These are phyloP conservation scores for Drosophila simulans DNA, from an alignment of 1,140 invertebrate species.

Conservation along the genomic window DNA sequence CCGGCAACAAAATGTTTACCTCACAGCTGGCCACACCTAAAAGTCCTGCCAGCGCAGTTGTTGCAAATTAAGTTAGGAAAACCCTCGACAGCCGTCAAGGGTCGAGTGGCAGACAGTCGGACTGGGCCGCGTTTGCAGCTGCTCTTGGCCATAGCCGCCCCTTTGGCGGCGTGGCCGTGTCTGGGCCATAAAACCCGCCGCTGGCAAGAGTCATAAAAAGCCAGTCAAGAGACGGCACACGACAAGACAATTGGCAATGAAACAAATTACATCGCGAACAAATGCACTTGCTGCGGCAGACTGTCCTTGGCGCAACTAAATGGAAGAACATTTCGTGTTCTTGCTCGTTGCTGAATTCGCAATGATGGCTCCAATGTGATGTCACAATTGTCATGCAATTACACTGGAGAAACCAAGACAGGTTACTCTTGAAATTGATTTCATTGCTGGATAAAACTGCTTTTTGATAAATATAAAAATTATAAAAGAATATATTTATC, in stretches of 20 bases:
- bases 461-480: too few relatives aligned
- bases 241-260: conserved; percentile 78
- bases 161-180: conserved; percentile 42
- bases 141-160: conserved; percentile 2
- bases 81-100: conserved; percentile 41
- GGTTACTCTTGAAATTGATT: too few relatives aligned
- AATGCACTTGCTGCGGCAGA: conserved; percentile 46
- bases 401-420: neutral
- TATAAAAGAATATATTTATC: too few relatives aligned
- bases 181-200: conserved; percentile 71
- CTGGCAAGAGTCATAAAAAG: conserved; percentile 75
- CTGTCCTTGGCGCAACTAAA: conserved; percentile 24
- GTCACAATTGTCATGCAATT: conserved; percentile 34
- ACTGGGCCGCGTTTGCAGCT: conserved; percentile 12
- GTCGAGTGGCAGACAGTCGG: conserved; percentile 33
- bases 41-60: conserved; percentile 46
- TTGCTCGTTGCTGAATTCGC: conserved; percentile 27
- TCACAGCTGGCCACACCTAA: conserved; percentile 57
- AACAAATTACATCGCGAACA: conserved; percentile 73
- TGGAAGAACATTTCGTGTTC: conserved; percentile 26
- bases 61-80: conserved; percentile 70
- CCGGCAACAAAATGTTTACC: conserved; percentile 7
- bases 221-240: conserved; percentile 51
- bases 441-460: too few relatives aligned
- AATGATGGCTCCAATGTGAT: conserved; percentile 41